Conservation (phyloP, 2,888 invertebrate genomes). For the Latheticus oryzae region DNA sequence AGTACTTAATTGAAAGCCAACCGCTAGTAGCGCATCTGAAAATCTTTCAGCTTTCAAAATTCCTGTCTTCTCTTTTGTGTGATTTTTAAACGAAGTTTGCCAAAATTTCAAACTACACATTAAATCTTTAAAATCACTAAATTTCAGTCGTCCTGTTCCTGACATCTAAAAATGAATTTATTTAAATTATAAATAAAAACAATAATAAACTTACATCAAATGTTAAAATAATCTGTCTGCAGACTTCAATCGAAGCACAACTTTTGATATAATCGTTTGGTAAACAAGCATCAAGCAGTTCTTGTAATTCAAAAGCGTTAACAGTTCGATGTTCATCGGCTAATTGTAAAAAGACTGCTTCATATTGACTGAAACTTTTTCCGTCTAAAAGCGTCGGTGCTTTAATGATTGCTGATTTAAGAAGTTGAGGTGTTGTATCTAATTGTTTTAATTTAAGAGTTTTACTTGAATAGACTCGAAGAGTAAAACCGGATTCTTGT, state of each 20-base stretch:
- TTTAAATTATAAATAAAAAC: constrained; percentile 1
- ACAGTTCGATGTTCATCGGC: constrained; percentile 92
- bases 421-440: constrained; percentile 75
- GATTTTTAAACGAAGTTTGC: constrained; percentile 91
- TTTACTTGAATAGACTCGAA: constrained; percentile 83
- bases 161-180: constrained; percentile 69
- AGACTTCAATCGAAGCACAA: constrained; percentile 92
- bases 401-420: constrained; percentile 81
- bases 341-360: constrained; percentile 88
- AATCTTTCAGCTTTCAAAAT: constrained; percentile 88
- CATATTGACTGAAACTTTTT: constrained; percentile 85
- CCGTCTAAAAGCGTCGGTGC: constrained; percentile 77
- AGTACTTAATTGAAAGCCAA: constrained; percentile 88
- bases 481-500: constrained; percentile 89
- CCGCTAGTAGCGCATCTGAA: constrained; percentile 85
- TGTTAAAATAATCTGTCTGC: constrained; percentile 88
- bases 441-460: constrained; percentile 80
- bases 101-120: constrained; percentile 92
- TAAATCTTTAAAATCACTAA: constrained; percentile 88
- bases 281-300: constrained; percentile 87
- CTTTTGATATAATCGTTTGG: constrained; percentile 96
- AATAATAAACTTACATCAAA: constrained; percentile 81
- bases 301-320: constrained; percentile 91
- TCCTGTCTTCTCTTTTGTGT: constrained; percentile 91
- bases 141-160: constrained; percentile 83